These are phyloP conservation scores for Erythrocercus mccallii DNA, from an alignment of 2,113 vertebrate genomes.

Conservation along the genomic window DNA sequence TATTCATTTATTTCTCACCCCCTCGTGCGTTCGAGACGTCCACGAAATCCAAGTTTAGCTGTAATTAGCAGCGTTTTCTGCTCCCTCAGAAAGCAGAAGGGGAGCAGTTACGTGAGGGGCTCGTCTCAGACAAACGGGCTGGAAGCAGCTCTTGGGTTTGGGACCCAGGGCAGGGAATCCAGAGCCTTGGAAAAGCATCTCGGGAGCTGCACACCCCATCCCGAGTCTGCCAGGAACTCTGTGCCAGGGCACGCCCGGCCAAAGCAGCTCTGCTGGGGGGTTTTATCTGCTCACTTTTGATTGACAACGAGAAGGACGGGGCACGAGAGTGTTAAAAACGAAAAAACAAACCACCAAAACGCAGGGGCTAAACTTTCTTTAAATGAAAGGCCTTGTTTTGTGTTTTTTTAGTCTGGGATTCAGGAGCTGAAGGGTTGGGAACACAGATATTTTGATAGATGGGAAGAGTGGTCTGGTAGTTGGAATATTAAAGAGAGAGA, in stretches of 20 bases:
- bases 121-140: background rate
- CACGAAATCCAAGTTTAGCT: background rate
- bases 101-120: background rate
- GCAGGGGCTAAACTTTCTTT: background rate
- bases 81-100: background rate
- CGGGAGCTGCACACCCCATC: background rate
- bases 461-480: constrained; percentile 30
- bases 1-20: background rate
- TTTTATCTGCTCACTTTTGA: background rate
- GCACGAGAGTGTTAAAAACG: background rate
- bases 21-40: background rate
- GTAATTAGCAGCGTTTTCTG: background rate
- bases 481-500: constrained; percentile 58
- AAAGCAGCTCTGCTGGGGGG: background rate
- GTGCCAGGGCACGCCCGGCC: background rate
- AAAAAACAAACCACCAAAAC: background rate
- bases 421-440: constrained; percentile 33
- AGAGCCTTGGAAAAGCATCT: background rate
- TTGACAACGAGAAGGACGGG: background rate
- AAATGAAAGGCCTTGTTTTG: background rate
- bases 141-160: background rate
- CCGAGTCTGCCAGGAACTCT: rapidly evolving
- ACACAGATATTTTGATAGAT: constrained; percentile 55
- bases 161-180: background rate
- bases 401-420: background rate